phyloP scores from a whole-genome alignment of 2,113 vertebrate species.

The Xiphophorus hellerii region DNA sequence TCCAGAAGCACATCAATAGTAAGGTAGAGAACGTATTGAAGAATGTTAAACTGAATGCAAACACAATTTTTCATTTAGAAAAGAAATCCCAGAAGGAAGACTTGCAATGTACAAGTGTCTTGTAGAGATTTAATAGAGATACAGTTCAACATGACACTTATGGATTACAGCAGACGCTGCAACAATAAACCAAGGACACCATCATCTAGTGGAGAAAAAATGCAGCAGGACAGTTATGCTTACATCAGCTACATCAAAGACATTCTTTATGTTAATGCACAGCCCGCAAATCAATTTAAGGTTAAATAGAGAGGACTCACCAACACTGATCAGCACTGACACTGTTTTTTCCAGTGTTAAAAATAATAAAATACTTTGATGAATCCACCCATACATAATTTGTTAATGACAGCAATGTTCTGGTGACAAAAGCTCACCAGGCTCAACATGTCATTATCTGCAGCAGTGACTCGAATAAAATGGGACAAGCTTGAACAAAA shows the following conservation, averaged over 20 bases:
- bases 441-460: slow-evolving; percentile 5
- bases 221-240: slow-evolving; percentile 11
- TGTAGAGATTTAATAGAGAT: slow-evolving; percentile 13
- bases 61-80: slow-evolving; percentile 1
- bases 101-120: neutral
- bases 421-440: neutral
- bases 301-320: slow-evolving; percentile 4
- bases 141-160: neutral
- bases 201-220: slow-evolving; percentile 10
- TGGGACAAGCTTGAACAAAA: neutral
- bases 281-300: slow-evolving; percentile 17
- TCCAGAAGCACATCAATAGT: neutral
- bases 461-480: slow-evolving; percentile 10
- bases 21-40: no score
- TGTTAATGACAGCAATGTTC: slow-evolving; percentile 4
- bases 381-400: neutral
- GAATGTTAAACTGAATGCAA: neutral
- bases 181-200: slow-evolving; percentile 19
- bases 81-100: neutral
- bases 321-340: slow-evolving; percentile 9
- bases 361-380: neutral
- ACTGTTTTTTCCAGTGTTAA: neutral
- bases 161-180: slow-evolving; percentile 1
- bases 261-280: slow-evolving; percentile 7
- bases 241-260: slow-evolving; percentile 28